Base-by-base conservation (phyloP, 2,113 vertebrate species). In the Stictonetta naevosa region DNA sequence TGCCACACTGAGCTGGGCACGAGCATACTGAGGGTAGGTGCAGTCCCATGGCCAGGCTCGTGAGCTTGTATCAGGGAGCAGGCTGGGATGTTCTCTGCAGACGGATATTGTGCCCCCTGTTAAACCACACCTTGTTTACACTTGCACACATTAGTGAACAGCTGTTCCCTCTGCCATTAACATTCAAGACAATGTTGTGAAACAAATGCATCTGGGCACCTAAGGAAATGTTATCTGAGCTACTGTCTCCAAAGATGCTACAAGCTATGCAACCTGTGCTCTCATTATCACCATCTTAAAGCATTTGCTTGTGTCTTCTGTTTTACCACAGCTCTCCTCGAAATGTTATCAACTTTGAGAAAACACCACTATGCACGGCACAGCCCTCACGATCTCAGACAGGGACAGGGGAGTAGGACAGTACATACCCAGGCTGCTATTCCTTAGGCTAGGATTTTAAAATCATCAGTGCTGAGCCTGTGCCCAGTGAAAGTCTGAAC, bases 1-100 rank as follows among this genome's bases (percentile, higher is more conserved):
- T n/a, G 12, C n/a, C 11, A 26, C 3, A 15, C 6, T 14, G 31
- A 2, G 6, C 26, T 19, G 14, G 38, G n/a, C 2, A 8, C 4
- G 1, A n/a, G 13, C 42, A 78, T 53, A 36, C 11, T 0, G 0
- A 29, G 7, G 4, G 18, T 46, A 36, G 11, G 40, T 23, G 44
- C 60, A n/a, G 22, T 8, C 46, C 20, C 20, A 4, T 6, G 18
- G 31, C 17, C 29, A 77, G 38, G 22, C 34, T 69, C 50, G 46
- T 14, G 20, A 66, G 5, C 44, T 55, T 29, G 15, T 16, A n/a
- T 53, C 23, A 75, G 40, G 4, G 14, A 22, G 7, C n/a, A 85
- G 28, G 25, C 4, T 75, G 19, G 3, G 19, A 4, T 74, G 38
- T 31, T 93, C 31, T 86, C 73, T n/a, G 19, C 67, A 92, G 84